Conservation (phyloP, 1,140 invertebrate species). For the Drosophila aff. region DNA sequence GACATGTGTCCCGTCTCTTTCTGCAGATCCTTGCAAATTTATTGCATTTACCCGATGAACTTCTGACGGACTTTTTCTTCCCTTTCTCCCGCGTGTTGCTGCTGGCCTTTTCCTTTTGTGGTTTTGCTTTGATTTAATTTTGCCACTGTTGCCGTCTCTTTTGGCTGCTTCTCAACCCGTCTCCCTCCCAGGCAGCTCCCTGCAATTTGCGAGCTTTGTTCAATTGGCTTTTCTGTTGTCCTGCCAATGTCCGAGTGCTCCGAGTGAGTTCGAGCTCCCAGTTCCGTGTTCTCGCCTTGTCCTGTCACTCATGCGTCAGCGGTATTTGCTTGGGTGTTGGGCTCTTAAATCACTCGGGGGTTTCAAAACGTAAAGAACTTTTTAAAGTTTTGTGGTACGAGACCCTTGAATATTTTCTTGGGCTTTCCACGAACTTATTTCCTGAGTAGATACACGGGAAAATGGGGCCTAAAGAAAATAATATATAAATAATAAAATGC, state of each 20-base stretch:
- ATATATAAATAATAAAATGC: background rate
- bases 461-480: no score
- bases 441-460: no score
- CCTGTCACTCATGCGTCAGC: slow-evolving; percentile 66
- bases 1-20: slow-evolving; percentile 10
- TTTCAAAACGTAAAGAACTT: slow-evolving; percentile 19
- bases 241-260: slow-evolving; percentile 15
- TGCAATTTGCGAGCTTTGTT: slow-evolving; percentile 79
- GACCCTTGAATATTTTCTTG: background rate
- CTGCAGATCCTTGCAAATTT: slow-evolving; percentile 47
- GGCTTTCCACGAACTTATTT: background rate
- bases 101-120: slow-evolving; percentile 50
- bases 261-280: background rate
- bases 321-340: slow-evolving; percentile 42
- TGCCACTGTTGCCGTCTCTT: slow-evolving; percentile 22
- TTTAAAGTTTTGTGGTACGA: slow-evolving; percentile 19
- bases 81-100: slow-evolving; percentile 5
- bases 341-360: slow-evolving; percentile 39
- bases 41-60: slow-evolving; percentile 64
- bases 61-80: slow-evolving; percentile 30
- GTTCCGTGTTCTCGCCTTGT: slow-evolving; percentile 35
- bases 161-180: slow-evolving; percentile 4
- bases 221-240: slow-evolving; percentile 67
- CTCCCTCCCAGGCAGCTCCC: slow-evolving; percentile 5
- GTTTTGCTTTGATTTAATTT: slow-evolving; percentile 82